These are phyloP conservation scores for Hemibagrus guttatus DNA, from an alignment of 2,797 vertebrate genomes.

Conservation along the genomic window DNA sequence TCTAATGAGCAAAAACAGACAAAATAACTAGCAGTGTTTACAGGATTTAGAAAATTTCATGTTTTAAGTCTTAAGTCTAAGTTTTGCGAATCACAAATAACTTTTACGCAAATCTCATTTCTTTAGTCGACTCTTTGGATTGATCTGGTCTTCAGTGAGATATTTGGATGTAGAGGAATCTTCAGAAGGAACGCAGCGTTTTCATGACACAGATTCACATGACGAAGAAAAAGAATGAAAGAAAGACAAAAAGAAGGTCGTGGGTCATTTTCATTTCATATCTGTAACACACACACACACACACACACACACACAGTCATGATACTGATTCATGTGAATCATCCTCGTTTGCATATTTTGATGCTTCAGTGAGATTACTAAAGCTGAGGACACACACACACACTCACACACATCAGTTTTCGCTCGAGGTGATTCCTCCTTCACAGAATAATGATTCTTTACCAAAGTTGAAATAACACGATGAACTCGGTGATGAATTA, in stretches of 20 bases:
- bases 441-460: conserved; percentile 43
- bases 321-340: conserved; percentile 40
- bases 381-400: conserved; percentile 1
- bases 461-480: conserved; percentile 17
- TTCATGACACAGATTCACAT: neutral
- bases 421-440: conserved; percentile 22
- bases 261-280: conserved; percentile 1
- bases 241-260: too few relatives aligned
- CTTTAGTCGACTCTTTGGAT: neutral
- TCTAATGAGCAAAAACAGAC: too few relatives aligned
- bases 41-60: neutral
- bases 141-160: neutral
- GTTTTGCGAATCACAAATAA: neutral
- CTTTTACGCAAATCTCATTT: neutral
- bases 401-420: neutral
- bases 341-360: conserved; percentile 45
- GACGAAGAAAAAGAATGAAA: neutral
- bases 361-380: conserved; percentile 41
- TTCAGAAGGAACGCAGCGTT: neutral
- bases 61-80: too few relatives aligned
- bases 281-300: conserved; percentile 12
- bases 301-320: neutral
- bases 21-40: neutral
- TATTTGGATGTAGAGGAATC: neutral
- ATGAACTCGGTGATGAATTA: conserved; percentile 47